Evolutionary conservation across 2,797 vertebrate species (phyloP).

Genomic region (Tenualosa thibaudeaui): DNA sequence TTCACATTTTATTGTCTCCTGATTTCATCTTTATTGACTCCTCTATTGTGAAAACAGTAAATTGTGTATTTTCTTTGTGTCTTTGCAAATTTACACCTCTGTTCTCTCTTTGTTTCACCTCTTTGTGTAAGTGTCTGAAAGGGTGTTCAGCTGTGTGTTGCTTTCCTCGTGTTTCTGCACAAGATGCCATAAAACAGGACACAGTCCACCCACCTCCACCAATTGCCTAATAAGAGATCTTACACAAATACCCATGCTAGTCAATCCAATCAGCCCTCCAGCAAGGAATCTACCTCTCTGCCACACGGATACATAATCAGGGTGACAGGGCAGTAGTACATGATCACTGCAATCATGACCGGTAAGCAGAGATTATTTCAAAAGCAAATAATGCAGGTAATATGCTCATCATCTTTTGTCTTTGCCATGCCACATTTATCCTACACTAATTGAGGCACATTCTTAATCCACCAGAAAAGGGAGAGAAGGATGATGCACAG

Average conservation of each 20-base stretch:
- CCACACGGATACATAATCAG: not conserved
- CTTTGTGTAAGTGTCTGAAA: too few species aligned
- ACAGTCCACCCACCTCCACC: conserved; percentile 59
- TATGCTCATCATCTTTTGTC: not conserved
- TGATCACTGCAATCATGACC: conserved; percentile 57
- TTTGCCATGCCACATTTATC: not conserved
- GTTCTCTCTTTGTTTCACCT: too few species aligned
- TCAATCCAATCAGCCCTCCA: not conserved
- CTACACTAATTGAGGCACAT: not conserved
- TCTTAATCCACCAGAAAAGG: conserved; percentile 51
- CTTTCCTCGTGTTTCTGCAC: conserved; percentile 39
- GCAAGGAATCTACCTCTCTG: not conserved
- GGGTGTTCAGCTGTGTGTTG: not conserved
- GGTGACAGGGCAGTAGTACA: not conserved
- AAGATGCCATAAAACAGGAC: conserved; percentile 58
- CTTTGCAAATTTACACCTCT: not conserved
- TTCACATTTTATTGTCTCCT: not conserved
- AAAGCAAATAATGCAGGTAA: not conserved
- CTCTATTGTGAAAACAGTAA: not conserved
- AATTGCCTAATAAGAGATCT: conserved; percentile 46
- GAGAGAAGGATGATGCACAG: conserved; percentile 57
- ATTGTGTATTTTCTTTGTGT: not conserved
- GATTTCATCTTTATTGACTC: not conserved
- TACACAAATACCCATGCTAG: not conserved
- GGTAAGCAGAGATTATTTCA: conserved; percentile 55